phyloP scores from a whole-genome alignment of 1,140 invertebrate genomes.

The Polyergus mexicanus region DNA sequence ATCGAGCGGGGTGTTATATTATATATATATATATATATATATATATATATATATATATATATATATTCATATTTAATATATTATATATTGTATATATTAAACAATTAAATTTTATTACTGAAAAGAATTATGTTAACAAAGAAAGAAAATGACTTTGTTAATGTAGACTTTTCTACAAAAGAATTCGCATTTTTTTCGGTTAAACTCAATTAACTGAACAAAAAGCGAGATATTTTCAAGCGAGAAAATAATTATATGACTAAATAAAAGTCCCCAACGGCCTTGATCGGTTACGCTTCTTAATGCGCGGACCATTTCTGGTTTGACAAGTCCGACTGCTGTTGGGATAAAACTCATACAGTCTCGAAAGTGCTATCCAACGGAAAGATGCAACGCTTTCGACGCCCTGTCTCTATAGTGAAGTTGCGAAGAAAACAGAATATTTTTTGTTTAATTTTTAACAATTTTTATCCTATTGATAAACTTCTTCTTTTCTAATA shows the following conservation, averaged over 20 bases:
- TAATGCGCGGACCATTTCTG: conserved; percentile 46
- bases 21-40: too few relatives aligned
- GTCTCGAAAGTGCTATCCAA: conserved; percentile 7
- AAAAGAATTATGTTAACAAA: neutral
- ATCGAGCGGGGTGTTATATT: neutral
- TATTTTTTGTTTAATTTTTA: neutral
- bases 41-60: too few relatives aligned
- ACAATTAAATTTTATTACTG: neutral
- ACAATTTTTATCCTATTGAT: neutral
- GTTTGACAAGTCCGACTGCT: conserved; percentile 54
- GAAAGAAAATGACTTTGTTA: neutral
- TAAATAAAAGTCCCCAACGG: conserved; percentile 40
- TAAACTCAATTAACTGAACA: neutral
- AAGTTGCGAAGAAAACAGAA: too few relatives aligned
- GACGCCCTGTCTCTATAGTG: too few relatives aligned
- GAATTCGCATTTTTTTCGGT: neutral
- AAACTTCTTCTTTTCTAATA: neutral
- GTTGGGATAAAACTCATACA: conserved; percentile 4
- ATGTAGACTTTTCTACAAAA: neutral
- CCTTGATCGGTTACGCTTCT: conserved; percentile 51
- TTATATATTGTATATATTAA: neutral
- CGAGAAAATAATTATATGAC: conserved; percentile 34
- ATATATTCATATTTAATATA: neutral
- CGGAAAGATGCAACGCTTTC: neutral
- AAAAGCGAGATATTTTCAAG: conserved; percentile 25